These are phyloP conservation scores for Pachyramphus minor DNA, from an alignment of 2,113 vertebrate species.

Conservation along the genomic window DNA sequence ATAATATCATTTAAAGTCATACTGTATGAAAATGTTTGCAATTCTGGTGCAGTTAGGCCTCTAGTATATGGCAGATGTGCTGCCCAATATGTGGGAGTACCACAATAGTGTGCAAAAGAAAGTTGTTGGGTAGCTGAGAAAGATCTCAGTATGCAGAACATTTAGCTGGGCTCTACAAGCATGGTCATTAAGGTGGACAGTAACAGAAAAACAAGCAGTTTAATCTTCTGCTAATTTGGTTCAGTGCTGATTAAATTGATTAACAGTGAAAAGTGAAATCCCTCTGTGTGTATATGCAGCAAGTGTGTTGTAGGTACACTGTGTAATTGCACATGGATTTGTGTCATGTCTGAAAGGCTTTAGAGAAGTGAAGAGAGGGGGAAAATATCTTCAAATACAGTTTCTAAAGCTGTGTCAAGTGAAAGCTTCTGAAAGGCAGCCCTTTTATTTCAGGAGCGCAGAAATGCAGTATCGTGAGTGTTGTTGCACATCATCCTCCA, in stretches of 20 bases:
- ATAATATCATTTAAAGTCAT: neutral
- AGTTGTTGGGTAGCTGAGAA: neutral
- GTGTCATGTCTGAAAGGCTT: neutral
- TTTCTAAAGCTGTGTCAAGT: neutral
- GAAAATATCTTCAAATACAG: neutral
- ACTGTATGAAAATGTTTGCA: neutral
- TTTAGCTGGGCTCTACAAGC: neutral
- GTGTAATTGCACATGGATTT: neutral
- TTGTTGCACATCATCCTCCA: neutral
- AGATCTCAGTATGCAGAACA: neutral
- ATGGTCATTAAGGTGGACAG: neutral
- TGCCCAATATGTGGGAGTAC: accelerated
- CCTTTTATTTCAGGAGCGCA: neutral
- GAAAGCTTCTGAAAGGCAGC: neutral
- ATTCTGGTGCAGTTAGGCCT: neutral
- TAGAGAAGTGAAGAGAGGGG: neutral
- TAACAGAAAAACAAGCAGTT: neutral
- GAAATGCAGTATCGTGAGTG: accelerated
- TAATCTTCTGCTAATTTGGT: neutral
- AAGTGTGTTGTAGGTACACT: neutral
- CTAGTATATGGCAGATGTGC: accelerated
- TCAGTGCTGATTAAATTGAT: neutral
- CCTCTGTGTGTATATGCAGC: neutral
- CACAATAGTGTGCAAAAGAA: accelerated
- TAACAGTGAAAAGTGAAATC: neutral